phyloP scores from a whole-genome alignment of 2,113 vertebrate genomes.

The Heterotilapia buettikoferi region DNA sequence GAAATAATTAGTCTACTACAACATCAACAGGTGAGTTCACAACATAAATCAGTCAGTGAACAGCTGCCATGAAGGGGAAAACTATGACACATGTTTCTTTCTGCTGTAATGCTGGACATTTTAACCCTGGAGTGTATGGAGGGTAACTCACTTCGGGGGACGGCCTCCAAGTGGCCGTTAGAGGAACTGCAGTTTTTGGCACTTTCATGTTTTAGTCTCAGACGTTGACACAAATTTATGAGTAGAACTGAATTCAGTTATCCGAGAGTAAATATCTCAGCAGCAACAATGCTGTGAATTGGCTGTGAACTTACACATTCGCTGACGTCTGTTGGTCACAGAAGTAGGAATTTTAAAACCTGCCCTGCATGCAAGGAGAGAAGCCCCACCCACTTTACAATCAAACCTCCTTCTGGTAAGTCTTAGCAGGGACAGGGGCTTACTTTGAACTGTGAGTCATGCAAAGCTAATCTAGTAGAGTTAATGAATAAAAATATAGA shows the following conservation, averaged over 20 bases:
- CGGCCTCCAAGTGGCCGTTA: neutral
- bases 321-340: neutral
- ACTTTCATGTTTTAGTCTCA: neutral
- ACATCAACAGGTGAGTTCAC: accelerated
- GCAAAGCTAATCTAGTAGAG: neutral
- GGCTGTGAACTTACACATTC: neutral
- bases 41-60: accelerated
- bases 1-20: neutral
- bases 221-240: accelerated
- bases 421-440: neutral
- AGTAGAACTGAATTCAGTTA: neutral
- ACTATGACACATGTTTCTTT: accelerated
- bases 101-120: neutral
- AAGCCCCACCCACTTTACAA: neutral
- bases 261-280: neutral
- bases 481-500: neutral
- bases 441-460: neutral
- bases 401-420: neutral
- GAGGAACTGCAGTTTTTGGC: neutral
- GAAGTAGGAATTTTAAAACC: neutral
- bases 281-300: neutral
- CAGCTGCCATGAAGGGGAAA: neutral
- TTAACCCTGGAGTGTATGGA: neutral
- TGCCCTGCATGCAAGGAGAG: neutral
- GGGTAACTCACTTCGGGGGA: accelerated